Percentiles rank a stretch among this genome's conserved stretches.
Evolutionary conservation across 2,113 vertebrate genomes (phyloP).

Genomic region (Chloropsis cyanopogon): DNA sequence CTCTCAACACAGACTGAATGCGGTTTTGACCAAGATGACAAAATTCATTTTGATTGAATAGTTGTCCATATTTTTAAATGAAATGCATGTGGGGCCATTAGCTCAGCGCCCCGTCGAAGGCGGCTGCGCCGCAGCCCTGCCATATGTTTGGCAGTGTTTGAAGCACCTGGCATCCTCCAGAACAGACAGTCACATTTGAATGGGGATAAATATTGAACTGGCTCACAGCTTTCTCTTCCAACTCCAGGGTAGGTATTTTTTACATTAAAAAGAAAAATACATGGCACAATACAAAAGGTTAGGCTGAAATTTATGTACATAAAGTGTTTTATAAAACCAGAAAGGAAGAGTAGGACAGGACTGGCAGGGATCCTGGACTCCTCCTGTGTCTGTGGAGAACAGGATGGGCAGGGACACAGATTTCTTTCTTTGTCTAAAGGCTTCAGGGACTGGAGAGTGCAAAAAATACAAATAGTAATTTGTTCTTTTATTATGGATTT

Average conservation of each 20-base stretch:
- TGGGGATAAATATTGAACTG: conserved; percentile 26
- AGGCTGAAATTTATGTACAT: neutral
- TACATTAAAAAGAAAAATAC: neutral
- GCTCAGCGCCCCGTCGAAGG: neutral
- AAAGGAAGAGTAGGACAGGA: neutral
- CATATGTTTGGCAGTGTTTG: conserved; percentile 29
- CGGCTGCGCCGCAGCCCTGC: neutral
- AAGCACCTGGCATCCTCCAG: conserved; percentile 33
- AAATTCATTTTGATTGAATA: conserved; percentile 43
- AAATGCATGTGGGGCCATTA: conserved; percentile 40
- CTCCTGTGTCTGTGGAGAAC: neutral
- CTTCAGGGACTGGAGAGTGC: neutral
- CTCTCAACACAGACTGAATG: conserved; percentile 16
- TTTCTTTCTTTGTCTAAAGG: conserved; percentile 17
- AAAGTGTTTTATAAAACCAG: neutral
- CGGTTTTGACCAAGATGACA: conserved; percentile 55
- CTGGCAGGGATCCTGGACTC: neutral
- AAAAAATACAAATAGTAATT: neutral
- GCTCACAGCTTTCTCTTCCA: neutral
- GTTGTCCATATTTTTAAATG: conserved; percentile 43
- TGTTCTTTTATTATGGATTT: neutral
- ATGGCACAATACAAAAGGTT: neutral
- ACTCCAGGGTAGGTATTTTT: conserved; percentile 1
- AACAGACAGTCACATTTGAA: conserved; percentile 18
- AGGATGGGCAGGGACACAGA: neutral